phyloP scores from a whole-genome alignment of 1,140 invertebrate species.

The Papilio xuthus region DNA sequence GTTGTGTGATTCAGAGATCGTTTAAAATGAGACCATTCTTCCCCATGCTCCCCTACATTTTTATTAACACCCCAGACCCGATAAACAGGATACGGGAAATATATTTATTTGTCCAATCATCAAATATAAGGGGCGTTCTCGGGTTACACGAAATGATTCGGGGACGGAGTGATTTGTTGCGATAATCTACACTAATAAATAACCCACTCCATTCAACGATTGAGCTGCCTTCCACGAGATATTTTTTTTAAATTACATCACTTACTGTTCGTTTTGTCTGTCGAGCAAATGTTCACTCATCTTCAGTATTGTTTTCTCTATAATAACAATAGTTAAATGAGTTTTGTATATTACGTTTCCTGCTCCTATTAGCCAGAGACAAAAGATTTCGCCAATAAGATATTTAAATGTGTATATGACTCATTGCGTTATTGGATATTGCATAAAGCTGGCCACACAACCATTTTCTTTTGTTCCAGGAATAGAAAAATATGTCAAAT shows the following conservation, averaged over 20 bases:
- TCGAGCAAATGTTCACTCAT: constrained; percentile 35
- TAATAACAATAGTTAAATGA: background rate
- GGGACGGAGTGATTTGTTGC: constrained; percentile 76
- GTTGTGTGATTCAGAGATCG: background rate
- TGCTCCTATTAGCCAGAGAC: background rate
- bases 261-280: constrained; percentile 29
- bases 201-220: constrained; percentile 70
- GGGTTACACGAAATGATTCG: constrained; percentile 77
- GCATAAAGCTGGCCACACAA: no score
- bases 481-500: no score
- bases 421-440: no score
- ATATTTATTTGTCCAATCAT: constrained; percentile 81
- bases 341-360: background rate
- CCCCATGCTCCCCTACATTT: constrained; percentile 70
- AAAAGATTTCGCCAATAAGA: background rate
- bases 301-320: background rate
- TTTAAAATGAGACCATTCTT: constrained; percentile 27
- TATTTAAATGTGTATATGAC: no score
- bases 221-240: constrained; percentile 73
- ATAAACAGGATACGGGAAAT: constrained; percentile 80
- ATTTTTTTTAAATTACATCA: constrained; percentile 43
- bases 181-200: constrained; percentile 79
- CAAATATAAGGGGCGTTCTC: constrained; percentile 78
- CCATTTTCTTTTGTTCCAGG: no score
- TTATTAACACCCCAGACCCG: constrained; percentile 78